Base-by-base conservation (phyloP, 2,888 invertebrate species). In the Aleiodes leptofemur region DNA sequence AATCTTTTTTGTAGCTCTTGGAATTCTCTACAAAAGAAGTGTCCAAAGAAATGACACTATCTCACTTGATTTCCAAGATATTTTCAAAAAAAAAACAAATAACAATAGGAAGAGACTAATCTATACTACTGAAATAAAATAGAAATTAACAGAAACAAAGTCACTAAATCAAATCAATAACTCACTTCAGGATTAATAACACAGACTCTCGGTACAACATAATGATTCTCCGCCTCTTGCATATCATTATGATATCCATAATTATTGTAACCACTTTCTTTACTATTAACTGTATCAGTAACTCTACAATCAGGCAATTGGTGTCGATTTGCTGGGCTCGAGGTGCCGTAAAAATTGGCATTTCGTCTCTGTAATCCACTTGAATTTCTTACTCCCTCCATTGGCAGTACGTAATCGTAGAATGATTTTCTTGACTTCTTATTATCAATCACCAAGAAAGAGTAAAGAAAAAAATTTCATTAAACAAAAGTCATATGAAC, bases 221-320 rank as follows among this genome's bases (percentile, higher is more conserved):
- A 87, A 55, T 82, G 78, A 76, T 81, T 84, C 68, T 86, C 86
- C 56, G 86, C 82, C 78, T 88, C 88, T 74, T 84, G 84, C 86
- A 88, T 88, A 74, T 89, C 88, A 59, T 86, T 77, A 61, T 84
- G 83, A 73, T 85, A 88, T 43, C 84, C 87, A 69, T 86, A 87
- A 82, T 88, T 89, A 76, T 82, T 86, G 80, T 87, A 88, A 66
- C 83, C 84, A 0, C 84, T 81, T 0, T 79, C 79, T 69, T 82
- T 81, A 11, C 80, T 75, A 1, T 82, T 79, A 74, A 86, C 84
- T 4, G 79, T 70, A 16, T 73, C 71, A 9, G 77, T 55, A n/a
- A 48, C 51, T 38, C 50, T 14, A 13, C 34, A 59, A 11, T 56
- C 53, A 11, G 69, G n/a, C 16, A 74, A 51, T 69, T 73, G 69